phyloP scores from a whole-genome alignment of 2,888 invertebrate species.

The Folsomia manolachei region DNA sequence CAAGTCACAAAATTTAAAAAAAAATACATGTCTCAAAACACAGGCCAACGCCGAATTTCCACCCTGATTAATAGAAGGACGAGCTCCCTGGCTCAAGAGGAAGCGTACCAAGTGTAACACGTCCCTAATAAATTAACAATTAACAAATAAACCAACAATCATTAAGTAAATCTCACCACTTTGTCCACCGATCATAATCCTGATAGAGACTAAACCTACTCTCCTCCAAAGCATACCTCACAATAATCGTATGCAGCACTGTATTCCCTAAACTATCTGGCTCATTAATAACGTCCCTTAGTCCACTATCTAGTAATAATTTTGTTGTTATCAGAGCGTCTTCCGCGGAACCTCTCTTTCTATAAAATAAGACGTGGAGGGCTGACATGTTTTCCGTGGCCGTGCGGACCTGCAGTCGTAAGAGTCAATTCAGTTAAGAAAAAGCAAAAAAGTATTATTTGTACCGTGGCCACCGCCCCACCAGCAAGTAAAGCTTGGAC shows the following conservation, averaged over 20 bases:
- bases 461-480: constrained; percentile 36
- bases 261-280: constrained; percentile 72
- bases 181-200: constrained; percentile 45
- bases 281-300: constrained; percentile 69
- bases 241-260: constrained; percentile 65
- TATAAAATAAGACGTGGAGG: constrained; percentile 64
- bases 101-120: constrained; percentile 67
- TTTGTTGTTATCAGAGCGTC: constrained; percentile 68
- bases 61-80: constrained; percentile 67
- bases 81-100: constrained; percentile 64
- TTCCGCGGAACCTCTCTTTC: constrained; percentile 64
- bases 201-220: constrained; percentile 66
- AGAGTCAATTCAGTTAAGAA: too few relatives aligned
- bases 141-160: not conserved
- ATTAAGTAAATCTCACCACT: constrained; percentile 21
- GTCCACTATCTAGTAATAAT: constrained; percentile 68
- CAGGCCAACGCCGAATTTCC: constrained; percentile 69
- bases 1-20: not conserved
- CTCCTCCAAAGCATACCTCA: constrained; percentile 63
- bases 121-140: constrained; percentile 54
- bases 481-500: constrained; percentile 60
- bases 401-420: constrained; percentile 56
- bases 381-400: constrained; percentile 71
- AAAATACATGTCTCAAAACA: constrained; percentile 62
- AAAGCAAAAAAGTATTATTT: too few relatives aligned